A percentile compares a stretch with the other conserved stretches of the same genome.
Conservation (phyloP, 2,797 vertebrate species). For the Arrhamphus sclerolepis region DNA sequence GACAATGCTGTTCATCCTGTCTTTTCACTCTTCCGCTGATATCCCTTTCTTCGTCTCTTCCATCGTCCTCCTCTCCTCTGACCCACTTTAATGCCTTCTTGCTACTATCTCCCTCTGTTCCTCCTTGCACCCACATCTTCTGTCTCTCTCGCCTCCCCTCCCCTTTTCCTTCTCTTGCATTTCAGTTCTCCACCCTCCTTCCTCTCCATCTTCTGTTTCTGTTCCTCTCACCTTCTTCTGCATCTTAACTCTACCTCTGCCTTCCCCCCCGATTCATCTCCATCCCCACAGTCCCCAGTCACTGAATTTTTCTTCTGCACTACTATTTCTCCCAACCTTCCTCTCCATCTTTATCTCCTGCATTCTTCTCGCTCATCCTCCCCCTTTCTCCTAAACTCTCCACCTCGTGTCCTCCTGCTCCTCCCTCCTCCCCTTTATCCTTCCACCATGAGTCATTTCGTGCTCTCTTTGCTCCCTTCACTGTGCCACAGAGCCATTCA, state of each 20-base stretch:
- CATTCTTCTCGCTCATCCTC: slow-evolving; percentile 18
- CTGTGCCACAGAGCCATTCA: slow-evolving; percentile 71
- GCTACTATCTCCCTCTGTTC: slow-evolving; percentile 56
- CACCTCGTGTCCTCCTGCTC: slow-evolving; percentile 22
- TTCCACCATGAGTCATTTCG: slow-evolving; percentile 69
- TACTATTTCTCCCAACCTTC: slow-evolving; percentile 23
- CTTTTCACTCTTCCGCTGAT: slow-evolving; percentile 21
- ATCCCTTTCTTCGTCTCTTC: slow-evolving; percentile 33
- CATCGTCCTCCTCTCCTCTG: slow-evolving; percentile 57
- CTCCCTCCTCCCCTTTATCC: slow-evolving; percentile 33
- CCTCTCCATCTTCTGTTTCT: slow-evolving; percentile 16
- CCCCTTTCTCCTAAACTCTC: slow-evolving; percentile 31
- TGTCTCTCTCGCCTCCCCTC: slow-evolving; percentile 12
- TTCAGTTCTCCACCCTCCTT: slow-evolving; percentile 33
- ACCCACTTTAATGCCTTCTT: slow-evolving; percentile 66
- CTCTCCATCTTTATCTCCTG: slow-evolving; percentile 26
- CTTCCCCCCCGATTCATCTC: slow-evolving; percentile 10
- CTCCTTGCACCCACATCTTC: slow-evolving; percentile 50
- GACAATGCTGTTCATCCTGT: slow-evolving; percentile 20
- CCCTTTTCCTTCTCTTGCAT: slow-evolving; percentile 18
- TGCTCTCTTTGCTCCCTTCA: slow-evolving; percentile 55
- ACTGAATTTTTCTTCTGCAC: slow-evolving; percentile 21
- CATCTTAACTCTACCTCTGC: slow-evolving; percentile 15
- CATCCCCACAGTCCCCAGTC: slow-evolving; percentile 21
- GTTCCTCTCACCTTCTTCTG: slow-evolving; percentile 4